Evolutionary conservation across 1,140 invertebrate genomes (phyloP).

Genomic region (Vanessa tameamea): DNA sequence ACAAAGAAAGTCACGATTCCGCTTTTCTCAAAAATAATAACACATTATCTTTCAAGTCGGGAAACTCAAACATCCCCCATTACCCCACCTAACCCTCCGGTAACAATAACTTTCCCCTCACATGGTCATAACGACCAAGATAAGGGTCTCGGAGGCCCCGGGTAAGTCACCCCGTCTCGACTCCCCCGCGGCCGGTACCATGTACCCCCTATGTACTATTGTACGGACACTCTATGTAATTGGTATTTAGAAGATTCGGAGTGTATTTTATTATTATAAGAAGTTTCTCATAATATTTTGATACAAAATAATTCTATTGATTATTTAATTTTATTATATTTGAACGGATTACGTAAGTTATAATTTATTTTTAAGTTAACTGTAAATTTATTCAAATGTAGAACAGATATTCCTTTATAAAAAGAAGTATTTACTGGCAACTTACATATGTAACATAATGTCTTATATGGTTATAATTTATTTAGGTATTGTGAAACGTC

Average conservation of each 20-base stretch:
- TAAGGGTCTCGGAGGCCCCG: conserved; percentile 73
- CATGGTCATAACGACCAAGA: conserved; percentile 78
- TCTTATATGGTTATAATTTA: too few relatives aligned
- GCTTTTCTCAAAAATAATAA: conserved; percentile 36
- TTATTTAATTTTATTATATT: too few relatives aligned
- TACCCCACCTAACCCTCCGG: conserved; percentile 46
- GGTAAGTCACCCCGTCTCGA: conserved; percentile 63
- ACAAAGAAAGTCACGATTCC: conserved; percentile 32
- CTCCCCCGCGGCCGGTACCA: conserved; percentile 51
- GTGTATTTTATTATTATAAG: neutral
- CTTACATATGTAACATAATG: too few relatives aligned
- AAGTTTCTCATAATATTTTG: neutral
- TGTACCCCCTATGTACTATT: conserved; percentile 41
- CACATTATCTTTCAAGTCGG: conserved; percentile 61
- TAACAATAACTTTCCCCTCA: conserved; percentile 73
- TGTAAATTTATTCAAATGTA: too few relatives aligned
- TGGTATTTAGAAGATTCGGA: neutral
- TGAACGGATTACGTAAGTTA: too few relatives aligned
- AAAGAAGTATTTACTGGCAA: too few relatives aligned
- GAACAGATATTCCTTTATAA: too few relatives aligned
- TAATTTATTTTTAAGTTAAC: too few relatives aligned
- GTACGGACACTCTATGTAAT: conserved; percentile 48
- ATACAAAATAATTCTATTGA: too few relatives aligned
- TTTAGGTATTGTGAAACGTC: too few relatives aligned
- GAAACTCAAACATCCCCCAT: conserved; percentile 42